Evolutionary conservation across 30 jellyfish, hydroid and myxozoan species (phyloP), one percentile per base, ranked within the genome.

Genomic region (Pelagia noctiluca): DNA sequence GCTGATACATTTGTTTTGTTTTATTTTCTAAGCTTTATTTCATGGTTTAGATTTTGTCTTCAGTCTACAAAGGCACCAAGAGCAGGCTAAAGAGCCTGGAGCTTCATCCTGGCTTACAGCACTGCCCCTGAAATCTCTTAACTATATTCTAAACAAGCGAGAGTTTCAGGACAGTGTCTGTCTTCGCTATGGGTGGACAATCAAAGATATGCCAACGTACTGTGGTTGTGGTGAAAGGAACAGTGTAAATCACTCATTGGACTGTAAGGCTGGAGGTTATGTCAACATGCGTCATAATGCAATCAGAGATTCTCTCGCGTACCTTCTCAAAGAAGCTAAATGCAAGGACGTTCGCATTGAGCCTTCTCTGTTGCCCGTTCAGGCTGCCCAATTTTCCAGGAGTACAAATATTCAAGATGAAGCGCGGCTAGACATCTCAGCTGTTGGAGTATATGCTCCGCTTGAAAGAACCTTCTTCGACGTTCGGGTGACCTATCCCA

Each of bases 311-410:
- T 25, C 21, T 52, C 30, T 10, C 2, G 68, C 68, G 21, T 52
- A 25, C 7, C 16, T 52, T 30, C 26, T 52, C 16, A 52, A 52
- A 52, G 68, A 19, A 10, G 26, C 21, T 52, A n/a, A n/a, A n/a
- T 52, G 68, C 68, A 52, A 52, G 26, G 68, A 52, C 21, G 68
- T 52, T 52, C 68, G 68, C 68, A 52, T 52, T 42, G 57, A 52
- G 26, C 68, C 68, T 10, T 25, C 16, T 3, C 68, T 52, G 21
- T 2, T 52, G 26, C 68, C 68, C 7, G 68, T 52, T 8, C 4
- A 52, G 7, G n/a, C n/a, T n/a, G n/a, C n/a, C n/a, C n/a, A n/a
- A n/a, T n/a, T n/a, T n/a, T n/a, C n/a, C n/a, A n/a, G n/a, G n/a
- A 10, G 68, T 19, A 52, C 68, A 52, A 52, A 52, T 30, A 52